Percentiles rank a stretch among this genome's conserved stretches.
phyloP scores from a whole-genome alignment of 2,888 invertebrate species.

The Phyllotreta striolata region DNA sequence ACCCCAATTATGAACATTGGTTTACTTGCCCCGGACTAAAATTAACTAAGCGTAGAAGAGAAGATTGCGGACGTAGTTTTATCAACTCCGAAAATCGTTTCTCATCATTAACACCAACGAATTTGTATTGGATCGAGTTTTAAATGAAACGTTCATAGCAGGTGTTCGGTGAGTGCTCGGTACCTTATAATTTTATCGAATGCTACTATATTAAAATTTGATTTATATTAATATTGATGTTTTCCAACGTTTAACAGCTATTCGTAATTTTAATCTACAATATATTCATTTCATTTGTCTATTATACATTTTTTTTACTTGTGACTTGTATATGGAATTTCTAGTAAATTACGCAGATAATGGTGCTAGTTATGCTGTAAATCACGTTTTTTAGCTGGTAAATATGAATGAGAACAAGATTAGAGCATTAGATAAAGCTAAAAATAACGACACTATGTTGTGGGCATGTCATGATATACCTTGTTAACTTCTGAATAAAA shows the following conservation, averaged over 20 bases:
- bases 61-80: conserved; percentile 10
- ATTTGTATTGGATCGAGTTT: conserved; percentile 14
- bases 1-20: not conserved
- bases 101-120: conserved; percentile 18
- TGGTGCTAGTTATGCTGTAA: conserved; percentile 35
- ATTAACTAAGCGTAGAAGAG: conserved; percentile 2
- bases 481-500: conserved; percentile 27
- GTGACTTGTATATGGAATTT: conserved; percentile 22
- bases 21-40: not conserved
- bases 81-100: conserved; percentile 14
- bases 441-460: conserved; percentile 38
- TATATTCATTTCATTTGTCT: too few species aligned
- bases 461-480: conserved; percentile 38
- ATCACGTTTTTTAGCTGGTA: conserved; percentile 39
- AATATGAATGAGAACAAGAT: conserved; percentile 43
- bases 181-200: conserved; percentile 19
- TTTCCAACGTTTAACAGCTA: conserved; percentile 8
- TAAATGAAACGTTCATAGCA: conserved; percentile 6
- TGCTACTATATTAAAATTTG: conserved; percentile 21
- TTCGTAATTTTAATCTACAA: conserved; percentile 21
- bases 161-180: conserved; percentile 3
- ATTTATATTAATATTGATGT: conserved; percentile 4
- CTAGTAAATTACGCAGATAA: conserved; percentile 36
- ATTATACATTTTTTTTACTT: conserved; percentile 9
- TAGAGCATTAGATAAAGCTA: conserved; percentile 32